Evolutionary conservation across 2,797 vertebrate genomes (phyloP).

Genomic region (Myripristis murdjan): DNA sequence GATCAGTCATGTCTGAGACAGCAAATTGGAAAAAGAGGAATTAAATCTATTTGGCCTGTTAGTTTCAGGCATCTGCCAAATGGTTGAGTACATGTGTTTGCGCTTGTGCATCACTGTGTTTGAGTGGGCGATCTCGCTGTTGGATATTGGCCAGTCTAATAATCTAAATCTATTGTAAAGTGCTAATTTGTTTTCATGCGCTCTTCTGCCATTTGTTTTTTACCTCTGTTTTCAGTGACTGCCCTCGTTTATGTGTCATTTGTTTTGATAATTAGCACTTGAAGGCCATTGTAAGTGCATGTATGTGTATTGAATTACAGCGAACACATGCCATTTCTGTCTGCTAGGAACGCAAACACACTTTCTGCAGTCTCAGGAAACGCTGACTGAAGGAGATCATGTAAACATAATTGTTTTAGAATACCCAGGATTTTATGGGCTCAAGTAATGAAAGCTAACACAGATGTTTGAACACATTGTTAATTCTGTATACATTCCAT

Average conservation of each 20-base stretch:
- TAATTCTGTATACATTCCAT: conserved; percentile 79
- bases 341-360: conserved; percentile 37
- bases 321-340: conserved; percentile 46
- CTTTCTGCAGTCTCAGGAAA: conserved; percentile 45
- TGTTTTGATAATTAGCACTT: conserved; percentile 63
- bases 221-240: conserved; percentile 61
- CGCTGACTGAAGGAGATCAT: conserved; percentile 50
- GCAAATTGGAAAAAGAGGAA: conserved; percentile 47
- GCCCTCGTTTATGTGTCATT: conserved; percentile 50
- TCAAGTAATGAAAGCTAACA: conserved; percentile 69
- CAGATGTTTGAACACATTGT: conserved; percentile 80
- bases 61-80: conserved; percentile 61
- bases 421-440: conserved; percentile 66
- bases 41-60: conserved; percentile 67
- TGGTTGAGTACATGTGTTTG: conserved; percentile 48
- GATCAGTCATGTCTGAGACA: conserved; percentile 72
- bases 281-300: conserved; percentile 29
- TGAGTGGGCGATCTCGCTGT: conserved; percentile 26
- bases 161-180: conserved; percentile 58
- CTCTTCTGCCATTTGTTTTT: conserved; percentile 57
- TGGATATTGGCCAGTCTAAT: conserved; percentile 43
- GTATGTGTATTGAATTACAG: conserved; percentile 39
- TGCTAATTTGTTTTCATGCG: conserved; percentile 60
- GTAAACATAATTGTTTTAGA: conserved; percentile 79
- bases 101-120: conserved; percentile 40